These are phyloP conservation scores for Sander vitreus DNA, from an alignment of 2,113 vertebrate genomes.

Conservation along the genomic window DNA sequence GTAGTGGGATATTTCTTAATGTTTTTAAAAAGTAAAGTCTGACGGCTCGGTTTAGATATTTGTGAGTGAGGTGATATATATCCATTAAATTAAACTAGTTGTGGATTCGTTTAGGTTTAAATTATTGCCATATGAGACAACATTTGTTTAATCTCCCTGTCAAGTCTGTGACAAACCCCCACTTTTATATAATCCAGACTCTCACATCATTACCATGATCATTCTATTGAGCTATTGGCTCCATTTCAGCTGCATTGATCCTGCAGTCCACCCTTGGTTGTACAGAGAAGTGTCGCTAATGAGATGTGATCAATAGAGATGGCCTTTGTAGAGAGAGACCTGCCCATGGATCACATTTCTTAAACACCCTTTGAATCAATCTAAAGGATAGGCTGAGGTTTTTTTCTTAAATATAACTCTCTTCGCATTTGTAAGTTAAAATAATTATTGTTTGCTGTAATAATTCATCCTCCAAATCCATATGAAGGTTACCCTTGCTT, in stretches of 20 bases:
- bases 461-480: neutral
- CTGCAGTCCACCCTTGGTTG: conserved; percentile 45
- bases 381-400: neutral
- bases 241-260: conserved; percentile 63
- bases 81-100: neutral
- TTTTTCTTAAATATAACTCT: neutral
- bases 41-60: neutral
- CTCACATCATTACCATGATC: conserved; percentile 61
- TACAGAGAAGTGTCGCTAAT: conserved; percentile 66
- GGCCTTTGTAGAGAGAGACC: conserved; percentile 51
- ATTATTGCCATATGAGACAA: neutral
- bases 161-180: neutral
- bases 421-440: neutral
- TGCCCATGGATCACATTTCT: conserved; percentile 56
- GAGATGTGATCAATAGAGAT: conserved; percentile 73
- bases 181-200: conserved; percentile 40
- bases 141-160: conserved; percentile 1
- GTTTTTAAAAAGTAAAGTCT: neutral
- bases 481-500: neutral
- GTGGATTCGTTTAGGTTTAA: neutral
- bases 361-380: conserved; percentile 33
- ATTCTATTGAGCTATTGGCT: conserved; percentile 71
- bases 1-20: neutral
- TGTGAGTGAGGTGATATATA: neutral
- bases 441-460: neutral